These are phyloP conservation scores for Sminthopsis crassicaudata DNA, from an alignment of 2,113 vertebrate genomes.

Conservation along the genomic window DNA sequence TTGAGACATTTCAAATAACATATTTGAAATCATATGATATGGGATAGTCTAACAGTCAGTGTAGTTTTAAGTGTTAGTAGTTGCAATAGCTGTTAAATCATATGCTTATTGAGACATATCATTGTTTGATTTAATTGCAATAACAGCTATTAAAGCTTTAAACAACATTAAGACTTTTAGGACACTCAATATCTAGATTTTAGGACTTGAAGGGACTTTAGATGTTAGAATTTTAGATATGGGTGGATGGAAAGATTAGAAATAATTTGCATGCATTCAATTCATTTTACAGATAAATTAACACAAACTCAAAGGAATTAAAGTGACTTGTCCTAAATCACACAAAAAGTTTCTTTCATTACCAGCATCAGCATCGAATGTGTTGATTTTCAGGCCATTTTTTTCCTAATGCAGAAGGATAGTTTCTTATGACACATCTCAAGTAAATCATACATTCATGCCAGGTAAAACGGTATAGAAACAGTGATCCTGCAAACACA, in stretches of 20 bases:
- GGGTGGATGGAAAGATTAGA: neutral
- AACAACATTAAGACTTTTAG: neutral
- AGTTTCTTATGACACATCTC: neutral
- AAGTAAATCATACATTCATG: constrained; percentile 31
- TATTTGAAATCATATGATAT: neutral
- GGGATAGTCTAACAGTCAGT: too few relatives aligned
- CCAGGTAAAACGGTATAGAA: constrained; percentile 11
- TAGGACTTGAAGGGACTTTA: neutral
- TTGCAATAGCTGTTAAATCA: neutral
- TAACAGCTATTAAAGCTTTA: neutral
- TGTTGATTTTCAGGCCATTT: neutral
- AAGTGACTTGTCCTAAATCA: neutral
- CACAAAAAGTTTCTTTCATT: neutral
- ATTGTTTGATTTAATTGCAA: neutral
- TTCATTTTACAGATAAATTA: neutral
- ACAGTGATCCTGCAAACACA: neutral
- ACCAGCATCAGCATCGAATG: neutral
- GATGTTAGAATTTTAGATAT: neutral
- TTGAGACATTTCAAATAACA: neutral
- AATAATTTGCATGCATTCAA: neutral
- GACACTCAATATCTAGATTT: neutral
- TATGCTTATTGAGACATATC: neutral
- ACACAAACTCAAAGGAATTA: neutral
- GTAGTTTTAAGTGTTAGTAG: neutral
- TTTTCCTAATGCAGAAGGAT: neutral